Conservation (phyloP, 2,797 vertebrate species). For the Ibycter americanus region DNA sequence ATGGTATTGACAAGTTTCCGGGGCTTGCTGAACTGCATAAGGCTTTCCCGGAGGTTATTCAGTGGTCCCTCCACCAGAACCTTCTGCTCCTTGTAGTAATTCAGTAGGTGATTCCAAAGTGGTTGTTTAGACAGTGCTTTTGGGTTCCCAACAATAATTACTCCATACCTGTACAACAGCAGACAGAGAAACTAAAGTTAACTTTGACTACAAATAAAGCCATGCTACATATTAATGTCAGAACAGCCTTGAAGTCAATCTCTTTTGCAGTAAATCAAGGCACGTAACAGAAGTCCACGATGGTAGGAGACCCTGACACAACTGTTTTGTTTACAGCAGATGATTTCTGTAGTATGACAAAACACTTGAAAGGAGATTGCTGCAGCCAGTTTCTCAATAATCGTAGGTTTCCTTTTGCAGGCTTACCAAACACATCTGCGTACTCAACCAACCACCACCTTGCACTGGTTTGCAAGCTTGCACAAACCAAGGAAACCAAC, state of each 20-base stretch:
- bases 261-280: neutral
- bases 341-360: neutral
- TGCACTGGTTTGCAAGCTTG: rapidly evolving
- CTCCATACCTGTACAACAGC: constrained; percentile 84
- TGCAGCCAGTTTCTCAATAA: neutral
- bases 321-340: neutral
- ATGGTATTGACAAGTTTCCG: constrained; percentile 98
- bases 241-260: rapidly evolving
- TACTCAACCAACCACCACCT: neutral
- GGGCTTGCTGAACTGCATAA: constrained; percentile 99
- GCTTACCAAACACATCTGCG: rapidly evolving
- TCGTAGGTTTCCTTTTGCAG: neutral
- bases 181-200: neutral
- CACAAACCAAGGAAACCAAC: neutral
- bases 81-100: constrained; percentile 99
- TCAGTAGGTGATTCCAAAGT: constrained; percentile 97
- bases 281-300: neutral
- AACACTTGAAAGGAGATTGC: neutral
- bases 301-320: neutral
- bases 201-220: neutral
- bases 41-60: constrained; percentile 97
- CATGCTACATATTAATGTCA: rapidly evolving
- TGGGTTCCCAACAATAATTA: constrained; percentile 98
- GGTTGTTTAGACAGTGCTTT: constrained; percentile 98
- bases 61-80: constrained; percentile 97